phyloP scores from a whole-genome alignment of 2,113 vertebrate species.

The Entosphenus tridentatus region DNA sequence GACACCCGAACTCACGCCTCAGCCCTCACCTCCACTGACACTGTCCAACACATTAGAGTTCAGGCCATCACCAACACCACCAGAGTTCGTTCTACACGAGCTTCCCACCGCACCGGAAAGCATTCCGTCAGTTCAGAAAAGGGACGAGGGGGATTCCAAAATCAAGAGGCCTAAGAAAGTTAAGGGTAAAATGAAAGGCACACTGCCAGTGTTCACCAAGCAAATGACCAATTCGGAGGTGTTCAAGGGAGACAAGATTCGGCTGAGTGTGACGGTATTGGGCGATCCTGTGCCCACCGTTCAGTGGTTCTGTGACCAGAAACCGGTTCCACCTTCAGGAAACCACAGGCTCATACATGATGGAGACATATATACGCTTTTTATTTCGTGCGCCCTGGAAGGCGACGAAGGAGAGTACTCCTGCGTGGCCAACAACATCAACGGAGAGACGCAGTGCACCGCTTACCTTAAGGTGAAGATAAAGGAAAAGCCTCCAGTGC shows the following conservation, averaged over 20 bases:
- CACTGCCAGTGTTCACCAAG: slow-evolving; percentile 38
- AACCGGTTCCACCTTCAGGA: slow-evolving; percentile 24
- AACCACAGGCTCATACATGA: slow-evolving; percentile 41
- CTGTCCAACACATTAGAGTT: slow-evolving; percentile 30
- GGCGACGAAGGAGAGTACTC: slow-evolving; percentile 53
- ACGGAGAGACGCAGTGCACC: slow-evolving; percentile 35
- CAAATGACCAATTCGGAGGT: slow-evolving; percentile 29
- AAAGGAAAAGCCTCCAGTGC: slow-evolving; percentile 15
- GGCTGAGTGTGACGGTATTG: slow-evolving; percentile 36
- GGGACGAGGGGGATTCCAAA: no score
- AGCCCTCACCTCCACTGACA: slow-evolving; percentile 26
- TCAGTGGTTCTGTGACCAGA: slow-evolving; percentile 51
- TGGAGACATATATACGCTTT: slow-evolving; percentile 37
- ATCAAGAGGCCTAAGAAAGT: no score
- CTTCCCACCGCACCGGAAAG: background rate
- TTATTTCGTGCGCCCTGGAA: slow-evolving; percentile 29
- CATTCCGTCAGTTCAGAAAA: background rate
- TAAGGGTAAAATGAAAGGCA: slow-evolving; percentile 17
- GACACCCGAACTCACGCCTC: slow-evolving; percentile 77
- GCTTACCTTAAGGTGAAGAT: slow-evolving; percentile 35
- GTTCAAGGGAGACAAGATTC: slow-evolving; percentile 34
- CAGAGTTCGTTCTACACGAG: background rate
- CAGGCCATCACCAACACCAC: slow-evolving; percentile 14
- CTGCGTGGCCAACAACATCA: slow-evolving; percentile 38
- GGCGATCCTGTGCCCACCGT: slow-evolving; percentile 47